phyloP scores from a whole-genome alignment of 2,113 vertebrate species.

The Lethenteron reissneri region DNA sequence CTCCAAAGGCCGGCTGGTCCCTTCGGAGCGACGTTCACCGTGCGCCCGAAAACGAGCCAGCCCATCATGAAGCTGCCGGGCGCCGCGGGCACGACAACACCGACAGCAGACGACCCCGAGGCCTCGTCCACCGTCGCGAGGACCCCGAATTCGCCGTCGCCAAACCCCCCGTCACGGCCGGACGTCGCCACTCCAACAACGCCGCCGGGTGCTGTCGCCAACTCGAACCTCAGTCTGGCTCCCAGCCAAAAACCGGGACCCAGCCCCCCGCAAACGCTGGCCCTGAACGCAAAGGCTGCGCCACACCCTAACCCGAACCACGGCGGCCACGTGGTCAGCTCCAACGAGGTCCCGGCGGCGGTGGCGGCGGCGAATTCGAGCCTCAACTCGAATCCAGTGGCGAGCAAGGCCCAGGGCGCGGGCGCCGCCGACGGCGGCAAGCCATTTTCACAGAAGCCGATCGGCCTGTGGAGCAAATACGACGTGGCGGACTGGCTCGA shows the following conservation, averaged over 20 bases:
- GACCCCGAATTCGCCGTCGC: not conserved
- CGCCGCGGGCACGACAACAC: not conserved
- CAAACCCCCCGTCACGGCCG: not conserved
- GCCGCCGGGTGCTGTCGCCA: not conserved
- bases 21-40: slow-evolving; percentile 4
- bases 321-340: too few relatives aligned
- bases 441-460: slow-evolving; percentile 61
- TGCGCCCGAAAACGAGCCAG: slow-evolving; percentile 4
- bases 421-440: slow-evolving; percentile 24
- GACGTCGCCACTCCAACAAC: not conserved
- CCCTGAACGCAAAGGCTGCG: too few relatives aligned
- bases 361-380: too few relatives aligned
- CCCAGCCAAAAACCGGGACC: too few relatives aligned
- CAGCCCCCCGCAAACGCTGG: too few relatives aligned
- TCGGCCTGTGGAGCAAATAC: slow-evolving; percentile 78
- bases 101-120: not conserved
- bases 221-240: too few relatives aligned
- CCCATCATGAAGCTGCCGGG: not conserved
- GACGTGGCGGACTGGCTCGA: slow-evolving; percentile 79
- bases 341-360: too few relatives aligned
- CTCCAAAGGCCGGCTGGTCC: not conserved
- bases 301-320: too few relatives aligned
- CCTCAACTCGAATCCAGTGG: too few relatives aligned
- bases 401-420: not conserved
- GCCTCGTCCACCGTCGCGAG: not conserved